A percentile compares a stretch with the other conserved stretches of the same genome.
These are phyloP conservation scores for Cygnus buccinator DNA, from an alignment of 2,113 vertebrate species.

Conservation along the genomic window DNA sequence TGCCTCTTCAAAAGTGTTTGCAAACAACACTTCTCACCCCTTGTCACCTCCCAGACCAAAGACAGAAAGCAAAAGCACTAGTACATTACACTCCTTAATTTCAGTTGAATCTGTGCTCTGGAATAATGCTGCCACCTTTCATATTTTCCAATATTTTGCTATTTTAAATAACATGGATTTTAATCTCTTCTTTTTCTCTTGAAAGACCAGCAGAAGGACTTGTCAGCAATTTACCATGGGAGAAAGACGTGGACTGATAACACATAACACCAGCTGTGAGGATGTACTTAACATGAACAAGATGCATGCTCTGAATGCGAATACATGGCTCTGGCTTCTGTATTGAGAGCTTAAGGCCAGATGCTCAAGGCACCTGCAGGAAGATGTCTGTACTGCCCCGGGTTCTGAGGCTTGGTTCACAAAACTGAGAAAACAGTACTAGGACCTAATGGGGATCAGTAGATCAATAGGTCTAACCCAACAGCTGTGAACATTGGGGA, in stretches of 20 bases:
- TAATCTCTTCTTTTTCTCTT: neutral
- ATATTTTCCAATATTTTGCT: neutral
- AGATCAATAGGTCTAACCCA: neutral
- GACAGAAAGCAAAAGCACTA: neutral
- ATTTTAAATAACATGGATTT: neutral
- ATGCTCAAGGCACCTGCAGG: neutral
- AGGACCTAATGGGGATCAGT: neutral
- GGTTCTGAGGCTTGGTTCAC: neutral
- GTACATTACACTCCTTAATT: neutral
- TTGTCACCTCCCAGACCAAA: neutral
- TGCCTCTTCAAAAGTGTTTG: neutral
- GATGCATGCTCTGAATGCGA: neutral
- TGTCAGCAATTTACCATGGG: fast-evolving
- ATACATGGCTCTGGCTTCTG: neutral
- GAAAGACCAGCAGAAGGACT: slow-evolving; percentile 18
- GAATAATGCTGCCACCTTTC: neutral
- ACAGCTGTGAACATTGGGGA: neutral
- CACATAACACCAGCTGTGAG: neutral
- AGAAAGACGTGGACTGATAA: slow-evolving; percentile 3
- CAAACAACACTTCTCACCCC: neutral
- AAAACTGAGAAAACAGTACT: neutral
- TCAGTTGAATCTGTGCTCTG: neutral
- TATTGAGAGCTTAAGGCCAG: neutral
- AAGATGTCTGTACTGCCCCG: neutral
- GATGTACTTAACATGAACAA: neutral